phyloP scores from a whole-genome alignment of 2,113 vertebrate species.

The Microtus richardsoni region DNA sequence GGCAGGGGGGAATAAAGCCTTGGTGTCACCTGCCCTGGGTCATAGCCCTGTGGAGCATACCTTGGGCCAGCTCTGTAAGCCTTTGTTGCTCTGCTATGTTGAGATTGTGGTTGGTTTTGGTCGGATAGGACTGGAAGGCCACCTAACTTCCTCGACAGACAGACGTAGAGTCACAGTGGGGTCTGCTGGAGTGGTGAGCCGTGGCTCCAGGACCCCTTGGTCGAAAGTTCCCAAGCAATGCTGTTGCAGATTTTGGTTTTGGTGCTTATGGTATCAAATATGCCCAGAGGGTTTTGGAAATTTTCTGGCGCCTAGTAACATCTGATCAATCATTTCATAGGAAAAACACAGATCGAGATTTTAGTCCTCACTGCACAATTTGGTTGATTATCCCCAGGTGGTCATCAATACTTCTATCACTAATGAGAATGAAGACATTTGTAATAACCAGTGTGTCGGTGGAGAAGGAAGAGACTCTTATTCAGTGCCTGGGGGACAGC shows the following conservation, averaged over 20 bases:
- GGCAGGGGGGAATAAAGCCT: background rate
- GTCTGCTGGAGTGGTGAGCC: background rate
- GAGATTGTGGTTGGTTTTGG: background rate
- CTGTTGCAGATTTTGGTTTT: background rate
- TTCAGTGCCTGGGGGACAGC: background rate
- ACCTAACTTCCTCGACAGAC: background rate
- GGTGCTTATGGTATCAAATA: background rate
- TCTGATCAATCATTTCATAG: constrained; percentile 44
- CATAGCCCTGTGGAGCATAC: background rate
- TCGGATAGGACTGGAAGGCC: background rate
- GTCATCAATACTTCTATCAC: background rate
- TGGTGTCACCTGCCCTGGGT: background rate
- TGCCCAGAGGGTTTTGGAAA: constrained; percentile 41
- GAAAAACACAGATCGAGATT: constrained; percentile 30
- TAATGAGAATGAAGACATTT: background rate
- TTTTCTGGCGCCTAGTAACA: background rate
- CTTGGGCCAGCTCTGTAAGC: background rate
- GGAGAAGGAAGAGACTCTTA: background rate
- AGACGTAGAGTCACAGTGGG: background rate
- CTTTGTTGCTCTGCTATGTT: background rate
- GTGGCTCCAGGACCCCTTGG: background rate
- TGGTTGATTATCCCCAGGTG: constrained; percentile 47
- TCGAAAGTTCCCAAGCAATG: background rate
- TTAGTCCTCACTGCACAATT: background rate
- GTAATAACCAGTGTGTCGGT: background rate